A percentile compares a stretch with the other conserved stretches of the same genome.
Conservation (phyloP, 1,140 invertebrate genomes). For the Panulirus ornatus region DNA sequence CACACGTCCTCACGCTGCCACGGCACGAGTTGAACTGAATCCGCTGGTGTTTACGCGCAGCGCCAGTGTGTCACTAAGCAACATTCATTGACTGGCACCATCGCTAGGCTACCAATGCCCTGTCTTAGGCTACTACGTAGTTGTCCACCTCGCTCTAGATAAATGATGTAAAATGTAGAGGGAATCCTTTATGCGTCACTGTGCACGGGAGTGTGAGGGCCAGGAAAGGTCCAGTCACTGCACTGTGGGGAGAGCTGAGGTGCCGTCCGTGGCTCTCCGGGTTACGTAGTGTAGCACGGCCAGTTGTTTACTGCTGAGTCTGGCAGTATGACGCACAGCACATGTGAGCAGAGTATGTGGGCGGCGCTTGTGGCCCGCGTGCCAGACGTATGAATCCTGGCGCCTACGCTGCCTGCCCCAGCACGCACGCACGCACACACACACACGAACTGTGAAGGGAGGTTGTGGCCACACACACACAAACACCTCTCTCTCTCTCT, state of each 20-base stretch:
- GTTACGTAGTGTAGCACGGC: constrained; percentile 44
- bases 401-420: constrained; percentile 25
- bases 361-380: constrained; percentile 25
- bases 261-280: not conserved
- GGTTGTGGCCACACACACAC: constrained; percentile 1
- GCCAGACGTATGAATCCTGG: constrained; percentile 52
- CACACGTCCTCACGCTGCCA: constrained; percentile 32
- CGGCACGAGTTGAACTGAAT: constrained; percentile 26
- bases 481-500: not conserved
- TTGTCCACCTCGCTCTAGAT: constrained; percentile 11
- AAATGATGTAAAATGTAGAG: not conserved
- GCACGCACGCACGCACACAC: constrained; percentile 33
- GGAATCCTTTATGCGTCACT: not conserved
- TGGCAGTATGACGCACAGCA: not conserved
- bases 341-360: constrained; percentile 31
- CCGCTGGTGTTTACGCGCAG: constrained; percentile 57
- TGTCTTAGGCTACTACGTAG: constrained; percentile 19
- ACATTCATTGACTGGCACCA: constrained; percentile 72
- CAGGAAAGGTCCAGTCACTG: not conserved
- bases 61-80: constrained; percentile 66
- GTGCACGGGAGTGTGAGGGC: not conserved
- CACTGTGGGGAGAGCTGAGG: not conserved
- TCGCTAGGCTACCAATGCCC: constrained; percentile 57
- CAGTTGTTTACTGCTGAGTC: constrained; percentile 60
- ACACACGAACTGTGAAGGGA: not conserved